Evolutionary conservation across 2,888 invertebrate species (phyloP), one percentile per base, ranked within the genome.

Genomic region (Andricus curvator): DNA sequence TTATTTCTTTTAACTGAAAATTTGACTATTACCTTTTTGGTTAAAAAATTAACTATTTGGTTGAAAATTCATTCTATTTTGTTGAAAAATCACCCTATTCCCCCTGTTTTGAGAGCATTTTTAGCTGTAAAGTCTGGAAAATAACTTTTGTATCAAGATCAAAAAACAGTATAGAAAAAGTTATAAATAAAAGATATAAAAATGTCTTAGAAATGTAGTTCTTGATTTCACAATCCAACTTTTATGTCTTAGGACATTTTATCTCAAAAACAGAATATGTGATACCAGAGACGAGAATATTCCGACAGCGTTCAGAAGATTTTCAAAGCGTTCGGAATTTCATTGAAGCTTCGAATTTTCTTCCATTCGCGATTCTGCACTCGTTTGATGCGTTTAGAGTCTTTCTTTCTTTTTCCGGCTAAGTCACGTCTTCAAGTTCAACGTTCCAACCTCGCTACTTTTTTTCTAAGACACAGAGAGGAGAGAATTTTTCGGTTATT

Each of bases 401-500:
- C 17, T 51, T 62, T 79, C n/a, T 76, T 51, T 60, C 41, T 44
- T 51, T 66, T 77, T 62, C 15, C 66, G 20, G 15, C 25, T 77
- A 68, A 44, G 77, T n/a, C 22, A 60, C n/a, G 56, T 41, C 62
- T 29, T 51, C 82, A 87, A 84, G 87, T 86, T 88, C 87, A 88
- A 87, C 85, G 88, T 86, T 88, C 87, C 82, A 79, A 79, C 84
- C 86, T 86, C 87, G 86, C 87, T 86, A 86, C 79, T 70, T 70
- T 70, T 86, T 88, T 88, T 86, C 83, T 84, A 85, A 62, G 51
- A 5, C 68, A 70, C 48, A 51, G 29, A 70, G 70, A 70, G 51
- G 33, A 65, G 29, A 44, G 67, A 80, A 80, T 80, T 83, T 85
- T 85, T 83, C 80, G 79, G 82, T 80, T 83, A 84, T 84, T 84